phyloP scores from a whole-genome alignment of 2,797 vertebrate species.

The Parauchenoglanis punctatus region DNA sequence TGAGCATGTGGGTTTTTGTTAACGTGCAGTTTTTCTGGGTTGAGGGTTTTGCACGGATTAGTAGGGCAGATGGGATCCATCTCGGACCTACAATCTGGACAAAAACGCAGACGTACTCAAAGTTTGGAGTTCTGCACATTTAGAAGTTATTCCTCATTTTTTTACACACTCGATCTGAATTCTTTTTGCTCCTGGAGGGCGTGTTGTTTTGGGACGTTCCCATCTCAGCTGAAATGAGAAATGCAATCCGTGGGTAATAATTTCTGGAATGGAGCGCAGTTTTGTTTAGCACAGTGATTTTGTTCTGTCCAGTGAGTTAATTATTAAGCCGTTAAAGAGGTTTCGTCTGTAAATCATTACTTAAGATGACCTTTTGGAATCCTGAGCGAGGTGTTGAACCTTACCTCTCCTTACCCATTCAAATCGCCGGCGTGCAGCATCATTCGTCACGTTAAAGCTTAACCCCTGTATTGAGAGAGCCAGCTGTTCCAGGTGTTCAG shows the following conservation, averaged over 20 bases:
- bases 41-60: neutral
- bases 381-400: slow-evolving; percentile 9
- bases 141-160: neutral
- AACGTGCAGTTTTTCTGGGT: neutral
- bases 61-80: slow-evolving; percentile 23
- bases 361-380: slow-evolving; percentile 50
- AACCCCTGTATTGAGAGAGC: neutral
- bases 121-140: slow-evolving; percentile 43
- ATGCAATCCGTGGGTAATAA: neutral
- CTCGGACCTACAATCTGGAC: slow-evolving; percentile 40
- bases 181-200: neutral
- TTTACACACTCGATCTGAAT: neutral
- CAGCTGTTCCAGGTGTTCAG: neutral
- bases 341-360: slow-evolving; percentile 55
- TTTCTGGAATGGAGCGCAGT: neutral
- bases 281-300: slow-evolving; percentile 11
- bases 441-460: neutral
- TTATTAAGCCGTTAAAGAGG: slow-evolving; percentile 45
- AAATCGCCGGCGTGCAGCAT: neutral
- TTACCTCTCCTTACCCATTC: slow-evolving; percentile 2
- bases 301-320: slow-evolving; percentile 43
- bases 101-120: slow-evolving; percentile 45
- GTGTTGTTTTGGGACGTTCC: neutral
- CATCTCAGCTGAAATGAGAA: neutral
- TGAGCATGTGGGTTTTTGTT: slow-evolving; percentile 33